Base-by-base conservation (phyloP, 2,888 invertebrate genomes). In the Synergus umbraculus region DNA sequence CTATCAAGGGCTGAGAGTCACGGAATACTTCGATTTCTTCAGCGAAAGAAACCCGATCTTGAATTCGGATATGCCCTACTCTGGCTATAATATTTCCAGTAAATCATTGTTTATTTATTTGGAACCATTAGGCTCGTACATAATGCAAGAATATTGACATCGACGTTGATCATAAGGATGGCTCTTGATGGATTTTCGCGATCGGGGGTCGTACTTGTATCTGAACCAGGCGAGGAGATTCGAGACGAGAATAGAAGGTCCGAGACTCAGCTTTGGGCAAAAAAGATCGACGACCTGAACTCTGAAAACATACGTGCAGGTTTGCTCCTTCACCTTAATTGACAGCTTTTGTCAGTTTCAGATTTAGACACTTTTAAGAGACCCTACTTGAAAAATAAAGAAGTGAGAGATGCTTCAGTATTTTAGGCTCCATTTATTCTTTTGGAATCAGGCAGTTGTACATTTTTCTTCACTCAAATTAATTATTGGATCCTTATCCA, bases 1-100 rank as follows among this genome's bases (percentile, higher is more conserved):
- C 89, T 90, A 91, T 91, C 90, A 89, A 83, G 83, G 63, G 54
- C 76, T 69, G 78, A 79, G 69, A 73, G 73, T 73, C 73, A 73
- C 73, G 73, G 54, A 73, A 73, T 73, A 73, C 73, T 73, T 73
- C 73, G 73, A 73, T 73, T 73, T 73, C 73, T 73, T 73, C 49
- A 73, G 69, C 64, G 76, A 77, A 66, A 44, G 49, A 67, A 78
- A 54, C 58, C 60, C n/a, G 49, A 64, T 79, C 76, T 76, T 60
- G 44, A 63, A 22, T 77, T 69, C 18, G 29, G 49, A 65, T 76
- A 49, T 44, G n/a, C 58, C 67, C 29, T n/a, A 15, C n/a, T 8
- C 44, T 63, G 64, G 73, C 41, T 41, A 8, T 58, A 64, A n/a
- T 29, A 66, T 76, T 73, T 29, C 43, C 66, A 63, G 41, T 13